These are phyloP conservation scores for Cyclura pinguis DNA, from an alignment of 2,797 vertebrate species.

Conservation along the genomic window DNA sequence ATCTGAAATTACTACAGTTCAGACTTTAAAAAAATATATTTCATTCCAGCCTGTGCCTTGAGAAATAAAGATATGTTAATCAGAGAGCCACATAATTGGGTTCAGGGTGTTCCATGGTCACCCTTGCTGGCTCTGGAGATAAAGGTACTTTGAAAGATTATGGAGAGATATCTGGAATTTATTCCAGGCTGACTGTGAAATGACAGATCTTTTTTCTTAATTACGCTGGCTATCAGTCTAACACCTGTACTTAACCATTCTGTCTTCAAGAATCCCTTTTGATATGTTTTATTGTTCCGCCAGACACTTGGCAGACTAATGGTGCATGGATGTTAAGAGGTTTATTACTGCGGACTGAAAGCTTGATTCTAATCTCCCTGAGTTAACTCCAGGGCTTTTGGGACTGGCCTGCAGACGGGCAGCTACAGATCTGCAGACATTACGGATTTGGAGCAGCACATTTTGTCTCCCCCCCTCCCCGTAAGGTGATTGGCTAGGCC, in stretches of 20 bases:
- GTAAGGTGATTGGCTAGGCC: constrained; percentile 7
- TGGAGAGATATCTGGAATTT: constrained; percentile 52
- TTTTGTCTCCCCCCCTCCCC: neutral
- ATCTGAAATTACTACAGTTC: constrained; percentile 70
- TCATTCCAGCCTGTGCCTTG: constrained; percentile 63
- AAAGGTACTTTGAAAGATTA: constrained; percentile 69
- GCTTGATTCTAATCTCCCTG: rapidly evolving
- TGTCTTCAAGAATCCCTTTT: constrained; percentile 61
- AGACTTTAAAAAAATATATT: constrained; percentile 72
- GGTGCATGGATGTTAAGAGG: rapidly evolving
- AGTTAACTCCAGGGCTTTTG: rapidly evolving
- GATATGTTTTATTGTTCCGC: constrained; percentile 48
- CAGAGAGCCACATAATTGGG: constrained; percentile 61
- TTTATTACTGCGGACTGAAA: rapidly evolving
- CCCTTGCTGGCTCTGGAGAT: constrained; percentile 50
- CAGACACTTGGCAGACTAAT: neutral
- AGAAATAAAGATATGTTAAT: constrained; percentile 73
- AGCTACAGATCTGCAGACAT: neutral
- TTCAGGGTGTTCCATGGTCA: constrained; percentile 70
- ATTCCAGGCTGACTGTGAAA: constrained; percentile 65
- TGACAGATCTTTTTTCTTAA: constrained; percentile 72
- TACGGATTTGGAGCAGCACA: neutral
- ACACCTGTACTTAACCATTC: constrained; percentile 70
- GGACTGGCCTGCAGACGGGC: rapidly evolving
- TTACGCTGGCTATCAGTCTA: constrained; percentile 58